Evolutionary conservation across 2,113 vertebrate genomes (phyloP), one percentile per base, ranked within the genome.

Genomic region (Rhizomys pruinosus): DNA sequence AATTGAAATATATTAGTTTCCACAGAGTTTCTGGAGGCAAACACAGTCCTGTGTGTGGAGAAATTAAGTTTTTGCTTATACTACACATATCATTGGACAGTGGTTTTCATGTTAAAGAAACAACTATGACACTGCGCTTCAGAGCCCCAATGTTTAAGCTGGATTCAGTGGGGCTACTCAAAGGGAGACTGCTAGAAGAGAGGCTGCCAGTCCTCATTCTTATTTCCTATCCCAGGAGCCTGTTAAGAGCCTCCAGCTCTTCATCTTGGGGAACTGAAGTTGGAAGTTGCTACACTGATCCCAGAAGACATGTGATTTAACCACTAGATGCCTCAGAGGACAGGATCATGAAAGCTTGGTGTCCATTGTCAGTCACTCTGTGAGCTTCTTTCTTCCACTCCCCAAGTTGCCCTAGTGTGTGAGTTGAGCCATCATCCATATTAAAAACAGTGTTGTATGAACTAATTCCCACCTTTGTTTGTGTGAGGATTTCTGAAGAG

Each of bases 1-100:
- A 73, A 74, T 82, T 27, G 84, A 79, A n/a, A 90, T 90, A 32
- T 19, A 22, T 79, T 84, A 44, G 42, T 55, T 37, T 93, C n/a
- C 8, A 61, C 0, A 25, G 68, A 59, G 34, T 20, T 55, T 6
- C 44, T 5, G 6, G 37, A 66, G 27, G 13, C 74, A 77, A 64
- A 9, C 3, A 27, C 69, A 39, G 3, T 79, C 32, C 39, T 77
- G 3, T 55, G 27, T 55, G 10, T 57, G 44, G 59, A 66, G 32
- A 29, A 42, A 27, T 19, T 69, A 44, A 88, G 42, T 19, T 72
- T 93, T 84, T 57, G 57, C 37, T 59, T 8, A 69, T 57, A 57
- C 11, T 37, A 23, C 2, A 84, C 15, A 66, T 27, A 92, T 90
- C 47, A 63, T 25, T 55, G n/a, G 39, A n/a, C n/a, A 69, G 32